Base-by-base conservation (phyloP, 2,888 invertebrate genomes). In the Trissoscelio sp. region DNA sequence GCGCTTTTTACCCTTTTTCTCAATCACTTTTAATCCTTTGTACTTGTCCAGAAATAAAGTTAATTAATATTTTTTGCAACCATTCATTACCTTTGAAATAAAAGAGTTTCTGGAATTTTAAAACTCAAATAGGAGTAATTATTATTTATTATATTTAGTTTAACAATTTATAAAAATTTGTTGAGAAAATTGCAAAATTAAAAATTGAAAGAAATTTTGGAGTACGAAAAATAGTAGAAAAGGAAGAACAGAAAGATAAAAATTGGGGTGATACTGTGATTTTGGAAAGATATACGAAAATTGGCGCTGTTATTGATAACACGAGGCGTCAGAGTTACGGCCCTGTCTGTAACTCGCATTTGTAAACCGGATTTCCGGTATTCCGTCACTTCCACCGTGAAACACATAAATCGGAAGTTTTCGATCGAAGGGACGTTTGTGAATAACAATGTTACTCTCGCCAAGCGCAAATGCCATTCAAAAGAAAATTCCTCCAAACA, bases 281-380 rank as follows among this genome's bases (percentile, higher is more conserved):
- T 16, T 7, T 7, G 20, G 20, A 46, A 46, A 5, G 34, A 55
- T 24, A 28, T 12, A 57, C 9, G 28, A 48, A 48, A 53, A 34
- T 69, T n/a, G n/a, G 28, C 14, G 6, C 55, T 55, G 42, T 55
- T 34, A 53, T 48, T 72, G 37, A 42, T 12, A 31, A 31, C 16
- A 11, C 12, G 18, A 24, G 34, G 37, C 12, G 4, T 16, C 2
- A 39, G 46, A 42, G 37, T 22, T 51, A 78, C 78, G 75, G 39
- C 72, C 34, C 81, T 64, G 79, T 34, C 55, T 20, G 67, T 53
- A 80, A 83, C 82, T 84, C 81, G 83, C 72, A 82, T 72, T 83
- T 74, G 51, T 60, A 85, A 88, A 87, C 87, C 90, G 91, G 91
- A 91, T 88, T 87, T 91, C 91, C 91, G 88, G 88, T 83, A 87